Evolutionary conservation across 2,888 invertebrate species (phyloP).

Genomic region (Cyaniris semiargus): DNA sequence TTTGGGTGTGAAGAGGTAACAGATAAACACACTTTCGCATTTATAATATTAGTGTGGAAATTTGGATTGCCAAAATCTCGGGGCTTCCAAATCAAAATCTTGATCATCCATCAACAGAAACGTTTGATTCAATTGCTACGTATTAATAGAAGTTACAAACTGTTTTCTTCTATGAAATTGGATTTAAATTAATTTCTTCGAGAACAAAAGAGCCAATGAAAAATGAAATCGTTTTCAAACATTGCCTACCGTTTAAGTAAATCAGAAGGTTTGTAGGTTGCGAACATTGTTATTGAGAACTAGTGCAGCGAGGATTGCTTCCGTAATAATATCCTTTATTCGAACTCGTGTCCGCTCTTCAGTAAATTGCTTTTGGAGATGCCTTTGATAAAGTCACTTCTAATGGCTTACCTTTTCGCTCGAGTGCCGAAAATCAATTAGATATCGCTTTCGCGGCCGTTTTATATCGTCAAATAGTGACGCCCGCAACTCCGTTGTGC

Average conservation of each 20-base stretch:
- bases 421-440: constrained; percentile 36
- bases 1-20: too few species aligned
- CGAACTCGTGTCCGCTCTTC: constrained; percentile 42
- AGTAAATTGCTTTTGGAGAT: constrained; percentile 43
- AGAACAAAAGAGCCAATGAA: background rate
- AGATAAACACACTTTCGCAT: too few species aligned
- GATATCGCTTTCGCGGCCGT: constrained; percentile 21
- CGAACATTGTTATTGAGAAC: constrained; percentile 31
- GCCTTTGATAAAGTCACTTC: constrained; percentile 38
- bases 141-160: too few species aligned
- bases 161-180: too few species aligned
- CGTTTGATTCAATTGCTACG: too few species aligned
- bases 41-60: too few species aligned
- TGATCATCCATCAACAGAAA: too few species aligned
- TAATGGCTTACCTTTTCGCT: constrained; percentile 38
- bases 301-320: constrained; percentile 39
- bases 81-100: too few species aligned
- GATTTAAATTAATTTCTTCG: background rate
- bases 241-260: background rate
- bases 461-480: background rate
- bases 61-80: too few species aligned
- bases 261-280: background rate
- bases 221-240: background rate
- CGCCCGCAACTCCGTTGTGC: too few species aligned
- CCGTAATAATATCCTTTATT: constrained; percentile 42